phyloP scores from a whole-genome alignment of 1,140 invertebrate genomes.

The Drosophila triauraria region DNA sequence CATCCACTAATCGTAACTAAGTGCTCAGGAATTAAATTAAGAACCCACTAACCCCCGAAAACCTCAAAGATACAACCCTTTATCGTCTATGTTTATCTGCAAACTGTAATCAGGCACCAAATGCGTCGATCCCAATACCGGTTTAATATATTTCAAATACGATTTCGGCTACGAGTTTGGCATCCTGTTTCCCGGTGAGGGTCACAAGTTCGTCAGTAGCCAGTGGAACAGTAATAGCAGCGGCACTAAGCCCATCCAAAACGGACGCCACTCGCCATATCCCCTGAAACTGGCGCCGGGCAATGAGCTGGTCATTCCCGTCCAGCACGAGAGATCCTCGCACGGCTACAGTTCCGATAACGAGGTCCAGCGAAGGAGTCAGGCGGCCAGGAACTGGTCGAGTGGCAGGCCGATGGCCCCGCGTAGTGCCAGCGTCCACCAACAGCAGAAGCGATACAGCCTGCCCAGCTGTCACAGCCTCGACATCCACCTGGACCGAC shows the following conservation, averaged over 20 bases:
- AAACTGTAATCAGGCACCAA: conserved; percentile 88
- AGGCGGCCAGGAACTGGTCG: conserved; percentile 85
- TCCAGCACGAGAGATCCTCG: conserved; percentile 65
- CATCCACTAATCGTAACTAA: not conserved
- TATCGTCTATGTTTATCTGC: conserved; percentile 41
- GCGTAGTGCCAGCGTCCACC: conserved; percentile 40
- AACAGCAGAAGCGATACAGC: conserved; percentile 84
- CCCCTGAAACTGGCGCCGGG: conserved; percentile 69
- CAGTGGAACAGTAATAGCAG: conserved; percentile 85
- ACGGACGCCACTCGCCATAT: conserved; percentile 71
- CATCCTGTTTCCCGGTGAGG: conserved; percentile 89
- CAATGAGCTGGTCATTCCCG: conserved; percentile 79
- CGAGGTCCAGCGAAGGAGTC: conserved; percentile 51
- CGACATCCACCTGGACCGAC: conserved; percentile 78
- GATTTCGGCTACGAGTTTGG: conserved; percentile 94
- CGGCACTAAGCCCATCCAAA: conserved; percentile 67
- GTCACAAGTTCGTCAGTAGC: conserved; percentile 86
- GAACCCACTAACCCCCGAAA: not conserved
- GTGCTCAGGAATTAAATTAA: not conserved
- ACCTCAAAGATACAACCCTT: not conserved
- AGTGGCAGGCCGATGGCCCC: conserved; percentile 83
- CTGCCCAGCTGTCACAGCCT: conserved; percentile 83
- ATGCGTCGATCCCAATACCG: conserved; percentile 91
- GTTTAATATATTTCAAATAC: conserved; percentile 93
- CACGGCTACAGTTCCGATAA: conserved; percentile 76